A percentile compares a stretch with the other conserved stretches of the same genome.
phyloP scores from a whole-genome alignment of 2,888 invertebrate species.

The Shargacucullia verbasci region DNA sequence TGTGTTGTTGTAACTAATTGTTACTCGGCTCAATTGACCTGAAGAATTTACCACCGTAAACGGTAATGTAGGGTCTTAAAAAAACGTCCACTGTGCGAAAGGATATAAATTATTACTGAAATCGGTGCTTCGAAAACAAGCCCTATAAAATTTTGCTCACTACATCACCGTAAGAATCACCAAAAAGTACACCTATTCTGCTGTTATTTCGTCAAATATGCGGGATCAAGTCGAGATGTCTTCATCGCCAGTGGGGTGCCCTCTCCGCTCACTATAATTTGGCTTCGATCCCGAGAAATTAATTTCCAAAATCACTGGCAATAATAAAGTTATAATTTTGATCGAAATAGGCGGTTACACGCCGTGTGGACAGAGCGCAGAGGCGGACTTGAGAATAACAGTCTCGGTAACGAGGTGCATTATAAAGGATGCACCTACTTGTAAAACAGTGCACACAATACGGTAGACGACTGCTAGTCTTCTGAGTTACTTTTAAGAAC shows the following conservation, averaged over 20 bases:
- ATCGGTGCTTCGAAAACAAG: not conserved
- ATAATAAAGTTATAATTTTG: conserved; percentile 88
- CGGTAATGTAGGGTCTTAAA: not conserved
- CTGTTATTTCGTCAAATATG: conserved; percentile 33
- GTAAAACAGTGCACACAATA: not conserved
- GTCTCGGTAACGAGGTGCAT: conserved; percentile 25
- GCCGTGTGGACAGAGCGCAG: conserved; percentile 71
- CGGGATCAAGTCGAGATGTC: conserved; percentile 36
- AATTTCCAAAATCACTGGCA: conserved; percentile 85
- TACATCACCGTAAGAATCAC: not conserved
- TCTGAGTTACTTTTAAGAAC: no score
- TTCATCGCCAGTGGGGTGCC: conserved; percentile 50
- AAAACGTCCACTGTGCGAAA: not conserved
- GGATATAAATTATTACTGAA: not conserved
- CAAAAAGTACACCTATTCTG: conserved; percentile 11
- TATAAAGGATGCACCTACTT: conserved; percentile 4
- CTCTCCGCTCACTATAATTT: conserved; percentile 78
- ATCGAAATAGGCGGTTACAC: conserved; percentile 77
- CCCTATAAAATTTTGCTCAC: not conserved
- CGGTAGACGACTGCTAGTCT: no score
- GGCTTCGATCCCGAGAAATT: conserved; percentile 84
- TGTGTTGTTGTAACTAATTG: conserved; percentile 29
- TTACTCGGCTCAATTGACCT: conserved; percentile 14
- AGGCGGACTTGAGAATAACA: conserved; percentile 60
- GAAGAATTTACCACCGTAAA: conserved; percentile 16